Conservation (phyloP, 2,888 invertebrate genomes). For the Drosophila putrida region DNA sequence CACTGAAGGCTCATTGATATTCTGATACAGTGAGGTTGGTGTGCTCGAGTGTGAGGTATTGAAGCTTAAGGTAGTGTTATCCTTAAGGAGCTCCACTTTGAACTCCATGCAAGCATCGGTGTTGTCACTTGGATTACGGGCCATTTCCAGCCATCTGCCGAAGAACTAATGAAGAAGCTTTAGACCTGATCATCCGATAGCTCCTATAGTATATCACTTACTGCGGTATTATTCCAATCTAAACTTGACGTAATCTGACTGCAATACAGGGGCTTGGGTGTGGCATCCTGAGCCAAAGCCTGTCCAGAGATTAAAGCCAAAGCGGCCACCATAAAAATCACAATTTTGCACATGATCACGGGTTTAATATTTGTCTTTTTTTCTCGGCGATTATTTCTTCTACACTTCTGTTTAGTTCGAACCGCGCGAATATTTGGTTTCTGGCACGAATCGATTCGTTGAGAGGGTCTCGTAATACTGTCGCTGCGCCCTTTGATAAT, state of each 20-base stretch:
- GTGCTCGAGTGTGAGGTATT: slow-evolving; percentile 42
- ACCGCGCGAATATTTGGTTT: slow-evolving; percentile 5
- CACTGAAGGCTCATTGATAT: slow-evolving; percentile 29
- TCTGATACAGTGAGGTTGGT: slow-evolving; percentile 22
- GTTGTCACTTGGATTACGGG: slow-evolving; percentile 56
- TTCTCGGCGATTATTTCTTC: background rate
- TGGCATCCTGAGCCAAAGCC: slow-evolving; percentile 17
- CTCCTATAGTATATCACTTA: slow-evolving; percentile 42
- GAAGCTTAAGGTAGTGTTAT: slow-evolving; percentile 43
- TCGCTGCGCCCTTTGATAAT: slow-evolving; percentile 38
- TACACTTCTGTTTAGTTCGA: slow-evolving; percentile 22
- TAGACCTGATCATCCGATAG: background rate
- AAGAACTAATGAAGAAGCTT: slow-evolving; percentile 34
- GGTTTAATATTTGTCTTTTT: background rate
- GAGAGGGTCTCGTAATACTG: slow-evolving; percentile 59
- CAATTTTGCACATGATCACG: slow-evolving; percentile 63
- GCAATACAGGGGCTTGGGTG: slow-evolving; percentile 26
- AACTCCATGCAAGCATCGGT: slow-evolving; percentile 42
- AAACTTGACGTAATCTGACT: slow-evolving; percentile 8
- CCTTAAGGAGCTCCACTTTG: slow-evolving; percentile 6
- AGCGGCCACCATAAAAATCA: slow-evolving; percentile 45
- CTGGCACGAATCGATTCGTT: slow-evolving; percentile 55
- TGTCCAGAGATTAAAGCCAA: slow-evolving; percentile 39
- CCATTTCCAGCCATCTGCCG: slow-evolving; percentile 62
- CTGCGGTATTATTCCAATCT: slow-evolving; percentile 47